Conservation (phyloP, 2,797 vertebrate species). For the Phrynocephalus guinanensis region DNA sequence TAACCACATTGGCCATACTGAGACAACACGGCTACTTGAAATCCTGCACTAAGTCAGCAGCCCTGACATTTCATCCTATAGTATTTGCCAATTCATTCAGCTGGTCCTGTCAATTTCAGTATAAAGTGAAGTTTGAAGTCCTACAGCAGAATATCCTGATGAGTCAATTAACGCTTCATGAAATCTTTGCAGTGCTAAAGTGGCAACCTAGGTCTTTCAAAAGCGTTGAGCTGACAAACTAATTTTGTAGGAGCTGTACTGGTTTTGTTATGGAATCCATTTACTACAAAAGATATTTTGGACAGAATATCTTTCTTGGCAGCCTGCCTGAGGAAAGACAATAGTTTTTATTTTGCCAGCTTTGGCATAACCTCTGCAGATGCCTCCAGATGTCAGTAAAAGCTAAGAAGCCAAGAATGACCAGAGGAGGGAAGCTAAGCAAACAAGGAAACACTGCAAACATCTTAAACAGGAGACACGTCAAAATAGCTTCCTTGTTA, state of each 20-base stretch:
- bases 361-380: conserved; percentile 39
- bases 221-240: not conserved
- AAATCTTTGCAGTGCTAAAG: not conserved
- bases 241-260: not conserved
- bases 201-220: not conserved
- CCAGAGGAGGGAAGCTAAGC: conserved; percentile 4
- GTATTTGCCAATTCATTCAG: not conserved
- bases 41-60: conserved; percentile 2
- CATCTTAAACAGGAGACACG: not conserved
- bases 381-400: conserved; percentile 50
- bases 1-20: not conserved
- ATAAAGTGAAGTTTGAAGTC: not conserved
- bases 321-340: conserved; percentile 23
- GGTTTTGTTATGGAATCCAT: conserved; percentile 7
- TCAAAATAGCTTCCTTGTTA: conserved; percentile 2
- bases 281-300: conserved; percentile 21
- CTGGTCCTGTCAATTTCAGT: conserved; percentile 13
- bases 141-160: not conserved
- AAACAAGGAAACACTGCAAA: conserved; percentile 28
- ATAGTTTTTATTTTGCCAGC: conserved; percentile 13
- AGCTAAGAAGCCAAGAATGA: conserved; percentile 2
- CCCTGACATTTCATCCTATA: not conserved
- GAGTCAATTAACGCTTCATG: not conserved
- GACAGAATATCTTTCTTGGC: conserved; percentile 14
- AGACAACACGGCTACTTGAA: not conserved